phyloP scores from a whole-genome alignment of 2,888 invertebrate genomes.

The Itoplectis maculator region DNA sequence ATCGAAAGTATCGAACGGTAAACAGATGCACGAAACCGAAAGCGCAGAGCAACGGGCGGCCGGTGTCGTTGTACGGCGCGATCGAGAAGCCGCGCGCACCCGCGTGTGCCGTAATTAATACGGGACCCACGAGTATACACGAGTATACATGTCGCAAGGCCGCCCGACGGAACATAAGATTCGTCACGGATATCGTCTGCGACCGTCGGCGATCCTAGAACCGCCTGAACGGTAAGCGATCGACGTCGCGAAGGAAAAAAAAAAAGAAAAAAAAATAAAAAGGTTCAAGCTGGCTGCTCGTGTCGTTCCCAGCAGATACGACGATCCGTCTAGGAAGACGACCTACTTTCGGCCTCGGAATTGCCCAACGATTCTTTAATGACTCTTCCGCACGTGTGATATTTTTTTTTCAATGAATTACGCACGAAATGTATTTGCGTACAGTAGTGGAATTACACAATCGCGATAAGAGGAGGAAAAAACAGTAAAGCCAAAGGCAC shows the following conservation, averaged over 20 bases:
- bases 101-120: conserved; percentile 54
- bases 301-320: conserved; percentile 31
- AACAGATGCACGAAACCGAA: conserved; percentile 2
- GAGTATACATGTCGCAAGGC: conserved; percentile 42
- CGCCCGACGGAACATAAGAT: conserved; percentile 73
- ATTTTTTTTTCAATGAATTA: conserved; percentile 13
- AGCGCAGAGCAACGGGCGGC: background rate
- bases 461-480: conserved; percentile 19
- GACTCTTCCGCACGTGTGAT: conserved; percentile 30
- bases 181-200: conserved; percentile 75
- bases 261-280: conserved; percentile 17
- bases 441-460: background rate
- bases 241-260: conserved; percentile 19
- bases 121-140: conserved; percentile 46
- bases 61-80: background rate
- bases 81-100: background rate
- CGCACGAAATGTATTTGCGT: background rate
- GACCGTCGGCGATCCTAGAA: conserved; percentile 38
- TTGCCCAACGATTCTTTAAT: conserved; percentile 30
- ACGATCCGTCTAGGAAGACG: conserved; percentile 42
- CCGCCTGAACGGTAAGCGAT: conserved; percentile 40
- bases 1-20: background rate
- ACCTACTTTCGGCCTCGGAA: conserved; percentile 47
- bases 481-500: too few relatives aligned
- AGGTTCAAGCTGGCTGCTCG: conserved; percentile 25